Percentiles rank a stretch among this genome's conserved stretches.
Conservation (phyloP, 2,797 vertebrate genomes). For the Crenuchus spilurus region DNA sequence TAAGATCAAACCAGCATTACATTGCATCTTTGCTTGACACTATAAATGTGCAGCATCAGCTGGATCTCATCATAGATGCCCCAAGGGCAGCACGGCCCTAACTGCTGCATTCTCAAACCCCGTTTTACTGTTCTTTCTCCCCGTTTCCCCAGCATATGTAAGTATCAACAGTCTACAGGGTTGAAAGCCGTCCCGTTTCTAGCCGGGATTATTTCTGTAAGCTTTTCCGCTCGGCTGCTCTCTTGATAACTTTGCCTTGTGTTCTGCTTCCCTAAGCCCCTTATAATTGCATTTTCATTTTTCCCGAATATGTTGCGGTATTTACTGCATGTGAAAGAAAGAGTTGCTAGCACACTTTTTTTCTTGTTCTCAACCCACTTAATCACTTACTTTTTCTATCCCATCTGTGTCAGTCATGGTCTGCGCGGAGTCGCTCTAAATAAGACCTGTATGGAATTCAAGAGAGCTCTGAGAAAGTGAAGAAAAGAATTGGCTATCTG, state of each 20-base stretch:
- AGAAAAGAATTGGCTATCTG: no score
- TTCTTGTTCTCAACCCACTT: not conserved
- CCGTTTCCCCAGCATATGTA: slow-evolving; percentile 45
- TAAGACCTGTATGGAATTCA: not conserved
- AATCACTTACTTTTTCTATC: not conserved
- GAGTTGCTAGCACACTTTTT: not conserved
- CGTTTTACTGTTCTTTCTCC: not conserved
- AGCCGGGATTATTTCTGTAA: slow-evolving; percentile 71
- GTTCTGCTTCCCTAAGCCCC: slow-evolving; percentile 62
- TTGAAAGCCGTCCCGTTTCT: slow-evolving; percentile 60
- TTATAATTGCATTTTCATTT: slow-evolving; percentile 67
- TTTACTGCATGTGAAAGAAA: not conserved
- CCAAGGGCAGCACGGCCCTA: not conserved
- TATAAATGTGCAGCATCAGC: not conserved
- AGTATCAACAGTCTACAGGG: slow-evolving; percentile 65
- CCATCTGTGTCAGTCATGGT: not conserved
- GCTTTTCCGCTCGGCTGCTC: slow-evolving; percentile 64
- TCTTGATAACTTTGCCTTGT: slow-evolving; percentile 60
- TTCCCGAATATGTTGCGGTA: not conserved
- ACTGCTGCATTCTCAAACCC: not conserved
- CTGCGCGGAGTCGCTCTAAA: not conserved
- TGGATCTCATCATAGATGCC: not conserved
- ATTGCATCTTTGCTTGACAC: not conserved
- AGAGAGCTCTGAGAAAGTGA: no score
- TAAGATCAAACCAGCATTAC: not conserved